Conservation (phyloP, 2,797 vertebrate genomes). For the Anguilla obscura region DNA sequence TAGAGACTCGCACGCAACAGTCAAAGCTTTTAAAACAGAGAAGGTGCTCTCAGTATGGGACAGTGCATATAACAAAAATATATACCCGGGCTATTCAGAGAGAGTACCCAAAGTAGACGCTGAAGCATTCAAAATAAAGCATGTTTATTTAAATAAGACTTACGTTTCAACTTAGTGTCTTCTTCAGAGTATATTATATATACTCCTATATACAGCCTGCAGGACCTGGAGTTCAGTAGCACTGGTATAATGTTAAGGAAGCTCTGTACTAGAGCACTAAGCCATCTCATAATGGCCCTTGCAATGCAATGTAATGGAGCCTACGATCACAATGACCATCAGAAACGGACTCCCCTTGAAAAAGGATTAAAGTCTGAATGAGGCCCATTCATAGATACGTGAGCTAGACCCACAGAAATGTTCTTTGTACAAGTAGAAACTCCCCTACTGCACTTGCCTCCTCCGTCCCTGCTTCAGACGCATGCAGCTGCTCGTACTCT, state of each 20-base stretch:
- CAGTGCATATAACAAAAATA: too few species aligned
- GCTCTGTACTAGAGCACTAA: not conserved
- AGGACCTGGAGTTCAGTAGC: not conserved
- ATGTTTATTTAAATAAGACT: too few species aligned
- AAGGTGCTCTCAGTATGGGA: too few species aligned
- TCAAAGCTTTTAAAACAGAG: too few species aligned
- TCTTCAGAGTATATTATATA: too few species aligned
- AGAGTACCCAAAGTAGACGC: too few species aligned
- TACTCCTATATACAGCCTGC: too few species aligned
- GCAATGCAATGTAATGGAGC: not conserved
- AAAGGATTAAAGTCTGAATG: not conserved
- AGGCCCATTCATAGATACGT: not conserved
- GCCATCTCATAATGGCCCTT: not conserved
- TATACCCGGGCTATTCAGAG: too few species aligned
- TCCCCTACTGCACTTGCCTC: not conserved
- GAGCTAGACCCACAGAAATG: not conserved
- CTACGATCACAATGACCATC: not conserved
- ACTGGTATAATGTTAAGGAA: not conserved
- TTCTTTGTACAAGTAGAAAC: not conserved
- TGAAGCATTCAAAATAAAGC: too few species aligned
- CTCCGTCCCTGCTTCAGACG: too few species aligned
- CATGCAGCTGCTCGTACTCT: not conserved
- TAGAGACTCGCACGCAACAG: too few species aligned
- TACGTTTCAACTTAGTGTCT: too few species aligned
- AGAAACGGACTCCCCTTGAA: not conserved